Evolutionary conservation across 2,797 vertebrate species (phyloP), one percentile per base, ranked within the genome.

Genomic region (Acrossocheilus fasciatus): DNA sequence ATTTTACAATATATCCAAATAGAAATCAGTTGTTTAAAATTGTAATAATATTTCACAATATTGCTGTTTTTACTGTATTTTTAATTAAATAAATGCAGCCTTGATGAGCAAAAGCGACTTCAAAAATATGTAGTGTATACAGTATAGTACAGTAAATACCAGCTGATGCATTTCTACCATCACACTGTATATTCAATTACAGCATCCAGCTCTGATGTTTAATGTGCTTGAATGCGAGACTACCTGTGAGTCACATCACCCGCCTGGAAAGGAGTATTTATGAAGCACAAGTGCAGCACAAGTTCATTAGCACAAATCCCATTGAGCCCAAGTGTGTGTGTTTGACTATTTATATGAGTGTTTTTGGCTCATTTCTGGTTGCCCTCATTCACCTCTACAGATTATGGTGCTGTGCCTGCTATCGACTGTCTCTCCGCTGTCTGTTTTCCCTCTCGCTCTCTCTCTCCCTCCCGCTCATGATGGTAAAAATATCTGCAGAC

Each of bases 401-500:
- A 83, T 87, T 78, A 82, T 89, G 87, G 79, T 91, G 82, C 90
- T 90, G 83, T 88, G 92, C 88, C 91, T 92, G 88, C 88, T 90
- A 94, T 96, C 94, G 92, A 90, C 95, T 95, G 94, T 91, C 90
- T 88, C 93, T 93, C 89, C 92, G 88, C 89, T 94, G 91, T 93
- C 93, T 92, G 95, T 92, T 88, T 76, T 84, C 26, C 84, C 89
- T 89, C 91, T 91, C 90, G 82, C 85, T 89, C 91, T 86, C 88
- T 88, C 68, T 91, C 92, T 86, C 85, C 89, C 91, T 87, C 88
- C 88, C 69, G 91, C 92, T 93, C 92, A 91, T 92, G 93, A 94
- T 94, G 93, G 94, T 96, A 95, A 95, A 95, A 95, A 95, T 95
- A 96, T 97, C 95, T 95, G 95, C 95, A 96, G 95, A 95, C 94